Conservation (phyloP, 2,113 vertebrate genomes). For the Grammatotria lemairii region DNA sequence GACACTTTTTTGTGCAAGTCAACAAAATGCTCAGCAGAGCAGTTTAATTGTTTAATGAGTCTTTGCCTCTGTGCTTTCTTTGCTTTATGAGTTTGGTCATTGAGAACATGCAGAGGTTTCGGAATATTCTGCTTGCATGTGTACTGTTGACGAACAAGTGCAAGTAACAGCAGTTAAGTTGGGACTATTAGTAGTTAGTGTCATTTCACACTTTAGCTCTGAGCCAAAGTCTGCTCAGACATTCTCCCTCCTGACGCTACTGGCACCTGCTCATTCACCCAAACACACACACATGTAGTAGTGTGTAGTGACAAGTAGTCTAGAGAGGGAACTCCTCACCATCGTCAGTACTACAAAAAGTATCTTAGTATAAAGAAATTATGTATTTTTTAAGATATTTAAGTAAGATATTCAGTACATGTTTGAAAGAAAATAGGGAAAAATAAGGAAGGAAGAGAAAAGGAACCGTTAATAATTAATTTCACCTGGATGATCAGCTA, state of each 20-base stretch:
- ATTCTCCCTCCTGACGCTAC: not conserved
- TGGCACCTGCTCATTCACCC: constrained; percentile 6
- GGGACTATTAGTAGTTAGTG: constrained; percentile 15
- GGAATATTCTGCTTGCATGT: not conserved
- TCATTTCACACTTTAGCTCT: constrained; percentile 36
- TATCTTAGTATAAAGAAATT: not conserved
- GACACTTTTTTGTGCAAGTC: not conserved
- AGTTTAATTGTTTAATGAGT: not conserved
- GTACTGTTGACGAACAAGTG: constrained; percentile 9
- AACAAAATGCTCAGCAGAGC: not conserved
- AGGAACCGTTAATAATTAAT: too few species aligned
- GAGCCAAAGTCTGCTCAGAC: constrained; percentile 3
- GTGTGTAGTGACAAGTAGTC: not conserved
- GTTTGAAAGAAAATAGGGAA: not conserved
- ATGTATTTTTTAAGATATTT: not conserved
- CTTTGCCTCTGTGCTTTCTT: not conserved
- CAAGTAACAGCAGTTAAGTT: constrained; percentile 5
- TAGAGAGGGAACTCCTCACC: not conserved
- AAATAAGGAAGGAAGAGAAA: too few species aligned
- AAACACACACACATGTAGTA: not conserved
- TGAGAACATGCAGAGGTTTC: not conserved
- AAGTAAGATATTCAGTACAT: not conserved
- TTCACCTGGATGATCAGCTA: too few species aligned
- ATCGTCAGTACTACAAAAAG: not conserved
- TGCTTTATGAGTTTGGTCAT: not conserved